Evolutionary conservation across 2,888 invertebrate species (phyloP).

Genomic region (Eupithecia subfuscata): DNA sequence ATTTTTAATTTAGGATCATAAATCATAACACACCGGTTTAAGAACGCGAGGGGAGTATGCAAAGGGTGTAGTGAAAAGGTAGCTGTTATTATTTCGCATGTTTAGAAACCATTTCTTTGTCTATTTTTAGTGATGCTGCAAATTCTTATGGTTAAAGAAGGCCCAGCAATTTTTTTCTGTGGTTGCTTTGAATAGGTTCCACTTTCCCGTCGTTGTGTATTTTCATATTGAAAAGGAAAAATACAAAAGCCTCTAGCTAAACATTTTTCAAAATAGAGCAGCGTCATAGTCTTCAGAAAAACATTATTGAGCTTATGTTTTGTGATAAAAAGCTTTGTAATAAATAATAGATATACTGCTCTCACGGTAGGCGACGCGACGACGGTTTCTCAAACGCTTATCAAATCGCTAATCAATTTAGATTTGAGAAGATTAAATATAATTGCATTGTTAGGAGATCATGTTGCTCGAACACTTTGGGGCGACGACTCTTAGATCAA

Average conservation of each 20-base stretch:
- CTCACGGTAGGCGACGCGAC: no score
- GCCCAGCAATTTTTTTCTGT: neutral
- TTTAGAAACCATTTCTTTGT: conserved; percentile 13
- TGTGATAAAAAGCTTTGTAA: neutral
- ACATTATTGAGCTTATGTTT: neutral
- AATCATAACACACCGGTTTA: conserved; percentile 19
- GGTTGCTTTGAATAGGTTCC: neutral
- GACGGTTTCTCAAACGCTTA: no score
- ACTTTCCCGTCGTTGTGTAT: neutral
- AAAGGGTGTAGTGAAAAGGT: conserved; percentile 18
- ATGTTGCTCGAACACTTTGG: no score
- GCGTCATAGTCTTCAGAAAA: neutral
- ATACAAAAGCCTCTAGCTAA: neutral
- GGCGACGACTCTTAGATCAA: no score
- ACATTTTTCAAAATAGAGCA: neutral
- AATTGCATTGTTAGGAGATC: no score
- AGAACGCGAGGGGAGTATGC: conserved; percentile 14
- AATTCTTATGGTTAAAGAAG: neutral
- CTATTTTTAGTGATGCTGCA: conserved; percentile 21
- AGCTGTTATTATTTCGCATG: conserved; percentile 20
- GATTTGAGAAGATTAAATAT: no score
- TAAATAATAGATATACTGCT: neutral
- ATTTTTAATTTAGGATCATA: conserved; percentile 19
- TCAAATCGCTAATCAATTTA: no score
- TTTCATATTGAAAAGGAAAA: neutral